phyloP scores from a whole-genome alignment of 1,140 invertebrate genomes.

The Heliothis subflexa region DNA sequence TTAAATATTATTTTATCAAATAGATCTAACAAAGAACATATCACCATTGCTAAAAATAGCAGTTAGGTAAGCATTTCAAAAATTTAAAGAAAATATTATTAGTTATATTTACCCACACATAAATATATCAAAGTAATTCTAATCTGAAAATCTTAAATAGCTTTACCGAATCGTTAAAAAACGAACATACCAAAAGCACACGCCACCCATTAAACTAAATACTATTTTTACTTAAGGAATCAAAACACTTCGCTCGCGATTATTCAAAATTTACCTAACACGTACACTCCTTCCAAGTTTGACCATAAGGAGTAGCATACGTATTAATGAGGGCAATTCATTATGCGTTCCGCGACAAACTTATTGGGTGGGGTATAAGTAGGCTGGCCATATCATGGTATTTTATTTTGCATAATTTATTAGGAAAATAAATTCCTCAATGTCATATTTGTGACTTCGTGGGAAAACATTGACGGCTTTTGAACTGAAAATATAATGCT shows the following conservation, averaged over 20 bases:
- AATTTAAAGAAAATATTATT: too few relatives aligned
- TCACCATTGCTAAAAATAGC: too few relatives aligned
- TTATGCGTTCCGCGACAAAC: constrained; percentile 30
- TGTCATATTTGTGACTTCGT: too few relatives aligned
- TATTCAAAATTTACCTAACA: constrained; percentile 37
- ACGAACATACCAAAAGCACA: background rate
- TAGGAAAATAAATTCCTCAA: background rate
- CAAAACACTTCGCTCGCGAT: constrained; percentile 9
- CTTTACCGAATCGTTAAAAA: background rate
- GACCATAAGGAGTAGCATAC: constrained; percentile 38
- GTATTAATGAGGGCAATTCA: constrained; percentile 44
- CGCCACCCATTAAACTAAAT: constrained; percentile 7
- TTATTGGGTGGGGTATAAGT: constrained; percentile 42
- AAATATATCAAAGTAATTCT: background rate
- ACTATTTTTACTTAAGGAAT: constrained; percentile 15
- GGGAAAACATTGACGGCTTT: too few relatives aligned
- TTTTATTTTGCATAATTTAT: constrained; percentile 13
- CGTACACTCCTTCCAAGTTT: constrained; percentile 33
- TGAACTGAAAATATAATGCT: too few relatives aligned
- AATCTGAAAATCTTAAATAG: background rate
- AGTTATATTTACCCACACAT: too few relatives aligned
- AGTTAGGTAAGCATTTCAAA: too few relatives aligned
- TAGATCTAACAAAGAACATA: too few relatives aligned
- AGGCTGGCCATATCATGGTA: constrained; percentile 4
- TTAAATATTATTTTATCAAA: too few relatives aligned